These are phyloP conservation scores for Charanyca ferruginea DNA, from an alignment of 2,888 invertebrate genomes.

Conservation along the genomic window DNA sequence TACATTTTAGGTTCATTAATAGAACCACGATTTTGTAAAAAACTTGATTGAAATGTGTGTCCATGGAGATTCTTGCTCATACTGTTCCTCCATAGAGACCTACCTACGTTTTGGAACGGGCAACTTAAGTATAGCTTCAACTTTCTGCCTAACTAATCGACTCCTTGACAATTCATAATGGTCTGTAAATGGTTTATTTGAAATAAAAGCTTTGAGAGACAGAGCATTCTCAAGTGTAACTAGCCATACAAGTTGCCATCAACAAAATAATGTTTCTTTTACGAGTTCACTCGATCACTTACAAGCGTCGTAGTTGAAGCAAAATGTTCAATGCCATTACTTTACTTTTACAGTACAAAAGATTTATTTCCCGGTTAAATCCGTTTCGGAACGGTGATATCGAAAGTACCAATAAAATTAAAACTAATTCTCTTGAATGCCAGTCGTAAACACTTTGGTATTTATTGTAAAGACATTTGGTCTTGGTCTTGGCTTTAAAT, in stretches of 20 bases:
- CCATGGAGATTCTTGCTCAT: too few relatives aligned
- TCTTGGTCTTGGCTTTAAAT: slow-evolving; percentile 35
- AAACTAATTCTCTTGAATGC: slow-evolving; percentile 44
- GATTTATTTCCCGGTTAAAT: slow-evolving; percentile 55
- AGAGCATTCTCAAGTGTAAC: not conserved
- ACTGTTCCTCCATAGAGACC: too few relatives aligned
- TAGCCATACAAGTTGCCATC: not conserved
- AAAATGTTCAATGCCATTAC: slow-evolving; percentile 26
- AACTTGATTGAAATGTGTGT: too few relatives aligned
- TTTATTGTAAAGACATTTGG: slow-evolving; percentile 42
- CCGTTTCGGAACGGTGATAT: slow-evolving; percentile 38
- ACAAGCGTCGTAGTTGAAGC: slow-evolving; percentile 10
- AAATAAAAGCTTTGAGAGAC: not conserved
- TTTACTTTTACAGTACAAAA: slow-evolving; percentile 33
- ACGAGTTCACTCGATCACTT: not conserved
- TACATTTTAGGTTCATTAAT: too few relatives aligned
- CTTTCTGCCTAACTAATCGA: too few relatives aligned
- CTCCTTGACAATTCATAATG: too few relatives aligned
- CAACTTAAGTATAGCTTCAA: too few relatives aligned
- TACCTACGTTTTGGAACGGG: too few relatives aligned
- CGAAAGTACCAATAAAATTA: slow-evolving; percentile 51
- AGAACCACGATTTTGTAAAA: too few relatives aligned
- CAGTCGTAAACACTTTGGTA: slow-evolving; percentile 31
- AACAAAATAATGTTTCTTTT: not conserved
- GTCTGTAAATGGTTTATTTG: too few relatives aligned